Conservation (phyloP, 2,888 invertebrate species). For the Mythimna vitellina region DNA sequence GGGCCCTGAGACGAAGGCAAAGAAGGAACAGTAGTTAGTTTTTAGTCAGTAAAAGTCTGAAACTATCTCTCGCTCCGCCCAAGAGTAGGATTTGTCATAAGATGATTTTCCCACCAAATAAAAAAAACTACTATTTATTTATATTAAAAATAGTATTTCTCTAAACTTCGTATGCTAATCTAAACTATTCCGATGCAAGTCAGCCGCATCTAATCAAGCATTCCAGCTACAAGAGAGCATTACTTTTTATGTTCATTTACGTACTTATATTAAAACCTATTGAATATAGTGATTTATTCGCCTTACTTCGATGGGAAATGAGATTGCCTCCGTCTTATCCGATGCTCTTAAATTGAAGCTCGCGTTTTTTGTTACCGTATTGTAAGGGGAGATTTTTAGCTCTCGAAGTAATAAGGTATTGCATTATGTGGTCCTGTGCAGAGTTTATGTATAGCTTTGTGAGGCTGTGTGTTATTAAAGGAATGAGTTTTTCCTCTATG, state of each 20-base stretch:
- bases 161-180: conserved; percentile 62
- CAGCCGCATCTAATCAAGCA: conserved; percentile 65
- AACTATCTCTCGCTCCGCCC: no score
- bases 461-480: neutral
- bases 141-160: no score
- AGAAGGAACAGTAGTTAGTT: no score
- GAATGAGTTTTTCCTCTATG: neutral
- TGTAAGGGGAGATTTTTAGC: conserved; percentile 54
- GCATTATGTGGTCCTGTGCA: conserved; percentile 18
- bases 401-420: conserved; percentile 42
- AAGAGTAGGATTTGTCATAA: no score
- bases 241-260: conserved; percentile 54
- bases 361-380: conserved; percentile 56
- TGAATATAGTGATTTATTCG: conserved; percentile 70
- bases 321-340: conserved; percentile 60
- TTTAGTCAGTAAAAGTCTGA: no score
- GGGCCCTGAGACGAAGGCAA: no score
- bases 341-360: conserved; percentile 57
- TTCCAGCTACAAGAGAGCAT: conserved; percentile 39
- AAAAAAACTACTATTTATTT: no score
- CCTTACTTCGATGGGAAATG: conserved; percentile 56
- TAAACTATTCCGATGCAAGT: conserved; percentile 69
- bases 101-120: no score
- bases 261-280: conserved; percentile 66
- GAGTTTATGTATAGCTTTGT: conserved; percentile 13